These are phyloP conservation scores for Austrolebias charrua DNA, from an alignment of 2,797 vertebrate genomes.

Conservation along the genomic window DNA sequence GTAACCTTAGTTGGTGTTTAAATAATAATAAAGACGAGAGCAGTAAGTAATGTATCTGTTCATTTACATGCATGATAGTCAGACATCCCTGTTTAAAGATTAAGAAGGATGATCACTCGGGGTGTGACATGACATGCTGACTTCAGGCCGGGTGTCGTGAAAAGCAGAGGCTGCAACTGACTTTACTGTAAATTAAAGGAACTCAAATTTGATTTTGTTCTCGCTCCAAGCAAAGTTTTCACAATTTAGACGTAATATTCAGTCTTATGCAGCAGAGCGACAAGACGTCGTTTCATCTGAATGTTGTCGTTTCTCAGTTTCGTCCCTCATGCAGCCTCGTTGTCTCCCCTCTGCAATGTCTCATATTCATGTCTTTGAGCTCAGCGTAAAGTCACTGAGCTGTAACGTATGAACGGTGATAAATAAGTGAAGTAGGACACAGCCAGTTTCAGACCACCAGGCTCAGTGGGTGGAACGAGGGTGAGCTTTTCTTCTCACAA, in stretches of 20 bases:
- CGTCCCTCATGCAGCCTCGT: constrained; percentile 11
- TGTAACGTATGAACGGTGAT: constrained; percentile 61
- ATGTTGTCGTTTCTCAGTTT: not conserved
- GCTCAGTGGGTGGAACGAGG: constrained; percentile 38
- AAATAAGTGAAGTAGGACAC: constrained; percentile 63
- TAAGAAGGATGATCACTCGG: constrained; percentile 54
- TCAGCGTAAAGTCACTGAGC: constrained; percentile 63
- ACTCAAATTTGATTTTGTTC: constrained; percentile 1
- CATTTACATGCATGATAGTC: constrained; percentile 60
- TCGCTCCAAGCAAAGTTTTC: too few relatives aligned
- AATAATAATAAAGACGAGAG: constrained; percentile 59
- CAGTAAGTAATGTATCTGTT: constrained; percentile 55
- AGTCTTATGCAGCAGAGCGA: too few relatives aligned
- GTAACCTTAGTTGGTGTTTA: constrained; percentile 45
- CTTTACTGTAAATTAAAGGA: not conserved
- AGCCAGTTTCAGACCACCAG: constrained; percentile 48
- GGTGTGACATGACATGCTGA: constrained; percentile 11
- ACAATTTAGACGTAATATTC: too few relatives aligned
- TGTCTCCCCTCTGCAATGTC: constrained; percentile 28
- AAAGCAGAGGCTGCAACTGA: not conserved
- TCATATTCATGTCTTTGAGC: constrained; percentile 61
- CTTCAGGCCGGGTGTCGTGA: not conserved
- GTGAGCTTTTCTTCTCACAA: constrained; percentile 42
- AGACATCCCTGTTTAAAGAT: constrained; percentile 62
- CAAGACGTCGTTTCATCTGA: not conserved